Conservation (phyloP, 2,113 vertebrate genomes). For the Montifringilla adamsi region DNA sequence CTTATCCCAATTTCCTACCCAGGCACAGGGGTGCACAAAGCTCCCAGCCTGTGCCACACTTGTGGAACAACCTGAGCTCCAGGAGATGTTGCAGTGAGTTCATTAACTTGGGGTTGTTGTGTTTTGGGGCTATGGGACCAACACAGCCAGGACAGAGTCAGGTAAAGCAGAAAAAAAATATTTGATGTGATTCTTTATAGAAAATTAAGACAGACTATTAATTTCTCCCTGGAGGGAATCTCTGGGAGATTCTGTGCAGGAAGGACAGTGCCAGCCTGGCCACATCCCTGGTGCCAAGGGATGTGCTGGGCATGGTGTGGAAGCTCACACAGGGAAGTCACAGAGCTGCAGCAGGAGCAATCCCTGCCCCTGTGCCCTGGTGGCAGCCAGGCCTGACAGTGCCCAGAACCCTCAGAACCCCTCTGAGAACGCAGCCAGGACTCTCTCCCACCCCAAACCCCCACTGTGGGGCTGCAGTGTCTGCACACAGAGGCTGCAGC, state of each 20-base stretch:
- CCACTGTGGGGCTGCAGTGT: rapidly evolving
- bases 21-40: not conserved
- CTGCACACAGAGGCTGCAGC: not conserved
- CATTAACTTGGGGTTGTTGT: not conserved
- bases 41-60: not conserved
- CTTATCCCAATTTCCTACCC: not conserved
- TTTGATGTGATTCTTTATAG: not conserved
- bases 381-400: not conserved
- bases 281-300: not conserved
- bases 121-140: not conserved
- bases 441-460: not conserved
- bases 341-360: rapidly evolving
- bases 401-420: not conserved
- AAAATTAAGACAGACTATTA: not conserved
- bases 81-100: not conserved
- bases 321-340: not conserved
- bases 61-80: not conserved
- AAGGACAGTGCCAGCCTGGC: not conserved
- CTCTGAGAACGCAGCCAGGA: not conserved
- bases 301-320: not conserved
- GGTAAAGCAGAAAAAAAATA: not conserved
- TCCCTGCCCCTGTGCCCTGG: not conserved
- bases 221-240: not conserved
- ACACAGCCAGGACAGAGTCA: not conserved
- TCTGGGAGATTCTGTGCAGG: too few relatives aligned